These are phyloP conservation scores for Sceliomorpha sp. DNA, from an alignment of 2,888 invertebrate species.

Conservation along the genomic window DNA sequence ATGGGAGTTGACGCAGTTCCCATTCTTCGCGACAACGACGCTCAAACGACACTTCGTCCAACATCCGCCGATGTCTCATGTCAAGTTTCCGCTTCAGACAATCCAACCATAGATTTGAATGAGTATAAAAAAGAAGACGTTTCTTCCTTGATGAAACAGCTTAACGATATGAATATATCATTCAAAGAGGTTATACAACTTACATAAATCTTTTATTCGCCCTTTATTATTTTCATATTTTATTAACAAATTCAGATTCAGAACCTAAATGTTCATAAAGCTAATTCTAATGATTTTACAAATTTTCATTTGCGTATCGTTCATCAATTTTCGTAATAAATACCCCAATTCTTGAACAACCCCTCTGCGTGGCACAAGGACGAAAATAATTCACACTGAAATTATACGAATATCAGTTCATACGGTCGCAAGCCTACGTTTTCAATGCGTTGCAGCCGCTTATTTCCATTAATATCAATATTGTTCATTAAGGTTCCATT, in stretches of 20 bases:
- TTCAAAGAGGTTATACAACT: not conserved
- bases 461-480: constrained; percentile 11
- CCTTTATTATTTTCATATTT: too few relatives aligned
- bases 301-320: too few relatives aligned
- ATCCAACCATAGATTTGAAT: constrained; percentile 6
- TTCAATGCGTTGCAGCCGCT: constrained; percentile 1
- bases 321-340: too few relatives aligned
- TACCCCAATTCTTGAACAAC: too few relatives aligned
- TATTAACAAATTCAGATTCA: too few relatives aligned
- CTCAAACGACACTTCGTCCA: constrained; percentile 84
- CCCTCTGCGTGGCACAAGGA: not conserved
- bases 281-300: too few relatives aligned
- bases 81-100: constrained; percentile 25
- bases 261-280: too few relatives aligned
- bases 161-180: not conserved
- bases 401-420: not conserved
- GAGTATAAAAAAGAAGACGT: not conserved
- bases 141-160: not conserved
- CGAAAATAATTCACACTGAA: not conserved
- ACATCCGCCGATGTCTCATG: constrained; percentile 10
- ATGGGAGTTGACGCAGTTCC: constrained; percentile 83
- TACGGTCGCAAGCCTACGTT: not conserved
- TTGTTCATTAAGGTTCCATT: constrained; percentile 15
- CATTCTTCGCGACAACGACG: constrained; percentile 79
- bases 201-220: too few relatives aligned